These are phyloP conservation scores for Endotricha flammealis DNA, from an alignment of 2,888 invertebrate species.

Conservation along the genomic window DNA sequence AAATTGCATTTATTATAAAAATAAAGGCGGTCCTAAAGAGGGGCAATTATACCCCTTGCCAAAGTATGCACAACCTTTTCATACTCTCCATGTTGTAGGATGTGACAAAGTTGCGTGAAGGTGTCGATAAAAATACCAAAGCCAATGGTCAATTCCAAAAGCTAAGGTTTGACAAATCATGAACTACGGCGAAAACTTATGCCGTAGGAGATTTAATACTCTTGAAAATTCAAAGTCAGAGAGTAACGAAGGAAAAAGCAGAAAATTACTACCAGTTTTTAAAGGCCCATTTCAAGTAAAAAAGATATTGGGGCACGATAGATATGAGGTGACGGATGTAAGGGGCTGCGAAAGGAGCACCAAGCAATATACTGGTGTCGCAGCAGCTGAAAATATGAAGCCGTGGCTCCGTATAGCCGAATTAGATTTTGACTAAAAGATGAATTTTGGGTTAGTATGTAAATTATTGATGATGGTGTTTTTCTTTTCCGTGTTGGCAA, in stretches of 20 bases:
- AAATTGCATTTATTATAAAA: no score
- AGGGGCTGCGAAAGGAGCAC: constrained; percentile 1
- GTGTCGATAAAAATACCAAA: constrained; percentile 7
- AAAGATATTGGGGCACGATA: constrained; percentile 4
- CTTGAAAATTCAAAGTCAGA: constrained; percentile 7
- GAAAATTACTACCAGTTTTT: constrained; percentile 10
- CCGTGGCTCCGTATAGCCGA: constrained; percentile 2
- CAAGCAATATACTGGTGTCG: constrained; percentile 2
- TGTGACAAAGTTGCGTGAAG: no score
- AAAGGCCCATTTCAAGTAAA: constrained; percentile 7
- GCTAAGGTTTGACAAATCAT: constrained; percentile 4
- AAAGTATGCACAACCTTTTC: no score
- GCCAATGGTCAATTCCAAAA: constrained; percentile 5
- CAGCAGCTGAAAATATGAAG: constrained; percentile 2
- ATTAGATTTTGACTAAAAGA: neutral
- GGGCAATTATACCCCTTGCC: no score
- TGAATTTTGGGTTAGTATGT: no score
- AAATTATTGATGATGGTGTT: no score
- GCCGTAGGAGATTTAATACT: constrained; percentile 4
- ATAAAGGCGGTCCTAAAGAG: no score
- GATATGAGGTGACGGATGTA: constrained; percentile 11
- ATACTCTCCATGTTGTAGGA: no score
- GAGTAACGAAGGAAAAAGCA: constrained; percentile 7
- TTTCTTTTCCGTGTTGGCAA: no score
- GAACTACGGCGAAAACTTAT: constrained; percentile 5